Conservation (phyloP, 2,888 invertebrate species). For the Acleris laterana region DNA sequence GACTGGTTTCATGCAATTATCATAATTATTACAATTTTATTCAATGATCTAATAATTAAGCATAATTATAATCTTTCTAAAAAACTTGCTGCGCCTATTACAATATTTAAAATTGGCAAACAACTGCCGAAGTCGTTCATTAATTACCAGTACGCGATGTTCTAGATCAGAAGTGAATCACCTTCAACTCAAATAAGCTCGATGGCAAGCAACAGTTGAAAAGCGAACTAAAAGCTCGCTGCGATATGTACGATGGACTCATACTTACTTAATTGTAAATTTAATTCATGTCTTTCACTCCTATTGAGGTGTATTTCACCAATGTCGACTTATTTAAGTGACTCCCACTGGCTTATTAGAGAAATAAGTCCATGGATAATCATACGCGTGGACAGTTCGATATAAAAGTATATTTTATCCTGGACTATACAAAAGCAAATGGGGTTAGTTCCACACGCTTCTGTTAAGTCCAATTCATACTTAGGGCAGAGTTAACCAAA, state of each 20-base stretch:
- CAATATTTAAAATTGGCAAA: constrained; percentile 14
- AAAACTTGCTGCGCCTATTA: constrained; percentile 4
- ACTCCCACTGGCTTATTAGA: too few species aligned
- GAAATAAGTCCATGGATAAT: too few species aligned
- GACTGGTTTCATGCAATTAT: neutral
- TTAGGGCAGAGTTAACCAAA: too few species aligned
- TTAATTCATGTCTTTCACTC: too few species aligned
- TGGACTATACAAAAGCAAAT: too few species aligned
- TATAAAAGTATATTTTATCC: too few species aligned
- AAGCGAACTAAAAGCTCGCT: constrained; percentile 1
- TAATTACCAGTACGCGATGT: constrained; percentile 32
- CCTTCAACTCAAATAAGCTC: constrained; percentile 30
- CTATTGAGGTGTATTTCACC: too few species aligned
- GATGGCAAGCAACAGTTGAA: constrained; percentile 21
- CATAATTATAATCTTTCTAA: neutral
- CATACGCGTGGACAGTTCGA: too few species aligned
- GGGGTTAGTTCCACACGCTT: too few species aligned
- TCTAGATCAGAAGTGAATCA: constrained; percentile 29
- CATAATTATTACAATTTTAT: neutral
- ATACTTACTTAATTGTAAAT: too few species aligned
- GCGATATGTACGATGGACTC: neutral
- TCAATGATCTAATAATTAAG: constrained; percentile 1
- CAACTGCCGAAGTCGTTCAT: constrained; percentile 23
- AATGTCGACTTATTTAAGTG: too few species aligned
- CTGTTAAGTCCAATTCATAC: too few species aligned